Evolutionary conservation across 1,140 invertebrate genomes (phyloP), one percentile per base, ranked within the genome.

Genomic region (Caligus rogercresseyi): DNA sequence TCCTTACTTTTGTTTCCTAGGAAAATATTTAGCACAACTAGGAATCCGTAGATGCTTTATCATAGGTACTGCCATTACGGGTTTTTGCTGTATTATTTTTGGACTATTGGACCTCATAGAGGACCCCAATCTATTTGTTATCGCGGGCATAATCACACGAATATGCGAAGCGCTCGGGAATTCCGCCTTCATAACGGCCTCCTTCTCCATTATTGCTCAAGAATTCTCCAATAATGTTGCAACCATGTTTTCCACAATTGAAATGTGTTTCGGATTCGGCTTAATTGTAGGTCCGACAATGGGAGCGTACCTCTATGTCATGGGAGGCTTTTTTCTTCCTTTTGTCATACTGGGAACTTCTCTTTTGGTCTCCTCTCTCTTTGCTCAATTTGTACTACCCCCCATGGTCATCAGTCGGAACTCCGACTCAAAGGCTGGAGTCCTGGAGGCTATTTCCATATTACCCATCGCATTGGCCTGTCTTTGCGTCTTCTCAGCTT

Each of bases 151-250:
- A 72, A 67, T 83, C 1, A 85, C 92, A 60, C 77, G 92, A 65
- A 87, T 89, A 64, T 72, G 91, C n/a, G 90, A 94, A 74, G 92
- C 89, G 0, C 75, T 90, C 74, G 90, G 89, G 20, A 88, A 89
- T 69, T 89, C 90, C 0, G 88, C 87, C 1, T 92, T 92, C 74
- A 76, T 93, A 1, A 94, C 89, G 1, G 87, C 89, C 0, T 84
- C 84, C 67, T 94, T 93, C 74, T 87, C 89, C 0, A 89, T 94
- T 58, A 87, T 92, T 54, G 89, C 90, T n/a, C 85, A 85, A 71
- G 86, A 91, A 74, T 95, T 95, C 76, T 88, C 89, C 0, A 77
- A 87, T 61, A 84, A 87, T 69, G 84, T 95, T 0, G 86, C 87
- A 0, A 87, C 86, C 0, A 87, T 89, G 66, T 90, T 95, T 76